Base-by-base conservation (phyloP, 1,140 invertebrate genomes). In the Mizuhopecten yessoensis region DNA sequence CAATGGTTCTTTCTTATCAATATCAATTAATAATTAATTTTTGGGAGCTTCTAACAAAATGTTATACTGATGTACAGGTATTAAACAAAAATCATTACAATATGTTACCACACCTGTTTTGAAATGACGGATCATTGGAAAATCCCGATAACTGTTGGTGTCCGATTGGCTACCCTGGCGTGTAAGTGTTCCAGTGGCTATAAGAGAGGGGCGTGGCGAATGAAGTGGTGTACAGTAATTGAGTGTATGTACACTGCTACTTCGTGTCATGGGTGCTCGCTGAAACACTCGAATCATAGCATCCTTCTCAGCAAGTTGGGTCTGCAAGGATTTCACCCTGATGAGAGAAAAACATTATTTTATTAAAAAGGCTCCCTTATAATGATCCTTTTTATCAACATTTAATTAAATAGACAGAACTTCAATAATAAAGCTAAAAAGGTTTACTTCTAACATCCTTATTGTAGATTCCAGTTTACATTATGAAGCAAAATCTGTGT, bases 281-380 rank as follows among this genome's bases (percentile, higher is more conserved):
- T 99, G 98, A 29, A 99, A 97, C 5, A 98, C 98, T 93, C 98
- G 97, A 92, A 99, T 98, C 98, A 99, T 98, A 0, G 98, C 98
- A 96, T 99, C 98, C 92, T 98, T 97, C 96, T 99, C 98, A 0
- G 98, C 98, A 89, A 99, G 97, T 95, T 98, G 98, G 0, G 98
- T 98, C 96, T 99, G 98, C 86, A 99, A 96, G 96, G 98, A 98
- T 97, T 98, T 98, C 90, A 98, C 97, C 95, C 98, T 98, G 94
- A 95, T 93, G 92, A 90, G 91, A 93, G 39, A 87, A 88, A 90
- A 91, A n/a, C n/a, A n/a, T n/a, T n/a, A n/a, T n/a, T n/a, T n/a
- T n/a, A n/a, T n/a, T n/a, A n/a, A n/a, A n/a, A n/a, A n/a, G n/a
- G n/a, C n/a, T n/a, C n/a, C n/a, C n/a, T n/a, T n/a, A n/a, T n/a